phyloP scores from a whole-genome alignment of 2,888 invertebrate genomes.

The Mythimna impura region DNA sequence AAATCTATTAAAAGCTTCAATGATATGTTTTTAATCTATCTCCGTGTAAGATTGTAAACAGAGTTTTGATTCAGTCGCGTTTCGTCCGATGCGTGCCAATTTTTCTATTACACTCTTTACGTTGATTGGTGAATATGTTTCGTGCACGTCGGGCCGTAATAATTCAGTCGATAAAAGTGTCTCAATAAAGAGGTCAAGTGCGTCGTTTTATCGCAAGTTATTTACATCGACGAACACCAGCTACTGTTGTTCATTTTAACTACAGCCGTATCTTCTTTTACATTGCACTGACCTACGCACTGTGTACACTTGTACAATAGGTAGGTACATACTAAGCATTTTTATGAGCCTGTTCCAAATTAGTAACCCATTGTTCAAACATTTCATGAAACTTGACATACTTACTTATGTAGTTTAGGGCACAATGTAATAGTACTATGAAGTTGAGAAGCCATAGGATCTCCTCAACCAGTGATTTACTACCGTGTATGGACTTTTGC shows the following conservation, averaged over 20 bases:
- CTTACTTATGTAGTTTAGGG: no score
- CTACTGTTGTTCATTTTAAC: conserved; percentile 68
- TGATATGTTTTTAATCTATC: conserved; percentile 2
- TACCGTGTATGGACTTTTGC: no score
- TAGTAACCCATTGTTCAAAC: no score
- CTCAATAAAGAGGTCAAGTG: conserved; percentile 83
- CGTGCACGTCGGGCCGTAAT: conserved; percentile 66
- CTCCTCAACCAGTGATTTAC: no score
- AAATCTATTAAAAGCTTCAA: conserved; percentile 19
- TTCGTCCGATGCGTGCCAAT: conserved; percentile 63
- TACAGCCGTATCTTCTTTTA: conserved; percentile 61
- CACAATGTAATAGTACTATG: no score
- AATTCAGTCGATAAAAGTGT: conserved; percentile 77
- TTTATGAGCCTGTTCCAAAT: background rate
- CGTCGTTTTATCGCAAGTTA: conserved; percentile 74
- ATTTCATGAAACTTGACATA: no score
- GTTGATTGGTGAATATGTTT: conserved; percentile 61
- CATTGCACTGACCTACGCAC: conserved; percentile 77
- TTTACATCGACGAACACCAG: conserved; percentile 69
- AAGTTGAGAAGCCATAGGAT: no score
- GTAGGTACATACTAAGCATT: conserved; percentile 1
- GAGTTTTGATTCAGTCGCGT: conserved; percentile 18
- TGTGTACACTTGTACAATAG: background rate
- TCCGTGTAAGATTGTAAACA: conserved; percentile 20
- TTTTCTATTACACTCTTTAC: conserved; percentile 63